Percentiles rank a stretch among this genome's conserved stretches.
Conservation (phyloP, 2,888 invertebrate species). For the Drosophila leonis region DNA sequence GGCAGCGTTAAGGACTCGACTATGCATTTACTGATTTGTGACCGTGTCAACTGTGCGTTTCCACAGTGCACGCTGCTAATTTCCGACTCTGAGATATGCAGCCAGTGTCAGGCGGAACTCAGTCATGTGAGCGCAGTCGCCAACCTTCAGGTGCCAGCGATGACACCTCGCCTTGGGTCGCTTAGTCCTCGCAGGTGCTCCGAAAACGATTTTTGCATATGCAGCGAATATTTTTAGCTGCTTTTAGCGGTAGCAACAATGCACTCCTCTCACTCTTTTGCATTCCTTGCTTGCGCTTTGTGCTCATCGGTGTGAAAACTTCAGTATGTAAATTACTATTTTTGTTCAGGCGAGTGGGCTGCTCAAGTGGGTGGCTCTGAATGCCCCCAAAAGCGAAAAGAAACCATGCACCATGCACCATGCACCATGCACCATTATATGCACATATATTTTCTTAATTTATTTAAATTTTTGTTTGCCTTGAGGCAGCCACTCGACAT, state of each 20-base stretch:
- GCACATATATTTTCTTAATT: constrained; percentile 51
- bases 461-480: constrained; percentile 41
- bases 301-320: constrained; percentile 70
- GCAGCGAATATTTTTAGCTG: constrained; percentile 59
- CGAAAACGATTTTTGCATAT: constrained; percentile 57
- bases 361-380: constrained; percentile 10
- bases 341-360: constrained; percentile 37
- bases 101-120: constrained; percentile 22
- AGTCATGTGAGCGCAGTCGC: constrained; percentile 41
- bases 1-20: constrained; percentile 1
- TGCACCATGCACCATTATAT: constrained; percentile 16
- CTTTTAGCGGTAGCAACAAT: constrained; percentile 38
- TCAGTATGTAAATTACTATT: constrained; percentile 74
- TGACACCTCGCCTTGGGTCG: constrained; percentile 18
- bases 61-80: constrained; percentile 49
- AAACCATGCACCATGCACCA: constrained; percentile 9
- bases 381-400: constrained; percentile 8
- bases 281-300: constrained; percentile 52
- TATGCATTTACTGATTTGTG: constrained; percentile 32
- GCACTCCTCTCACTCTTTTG: constrained; percentile 13
- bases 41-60: constrained; percentile 21
- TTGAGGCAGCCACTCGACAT: neutral
- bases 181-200: constrained; percentile 10
- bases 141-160: constrained; percentile 28
- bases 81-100: constrained; percentile 36